Conservation (phyloP, 2,888 invertebrate species). For the Aphodius sticticus region DNA sequence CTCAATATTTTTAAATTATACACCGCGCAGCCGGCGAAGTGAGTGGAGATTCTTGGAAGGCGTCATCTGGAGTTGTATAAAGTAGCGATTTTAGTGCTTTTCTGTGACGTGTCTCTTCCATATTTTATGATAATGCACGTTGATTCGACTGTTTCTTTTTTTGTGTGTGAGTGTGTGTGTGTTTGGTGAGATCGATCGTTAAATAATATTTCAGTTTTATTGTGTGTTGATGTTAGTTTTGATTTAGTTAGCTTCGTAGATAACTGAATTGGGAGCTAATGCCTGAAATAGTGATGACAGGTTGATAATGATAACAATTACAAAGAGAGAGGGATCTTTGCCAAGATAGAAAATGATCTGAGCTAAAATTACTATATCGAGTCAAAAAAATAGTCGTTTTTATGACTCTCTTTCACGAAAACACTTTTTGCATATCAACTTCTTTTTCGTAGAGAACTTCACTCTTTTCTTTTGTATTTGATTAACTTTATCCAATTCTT, state of each 20-base stretch:
- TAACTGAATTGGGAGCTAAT: background rate
- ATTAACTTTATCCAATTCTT: no score
- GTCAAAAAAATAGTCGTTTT: no score
- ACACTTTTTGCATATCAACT: no score
- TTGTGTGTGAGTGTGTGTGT: background rate
- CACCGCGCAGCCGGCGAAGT: slow-evolving; percentile 25
- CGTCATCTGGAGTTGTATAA: slow-evolving; percentile 29
- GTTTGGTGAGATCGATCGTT: background rate
- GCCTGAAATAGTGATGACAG: background rate
- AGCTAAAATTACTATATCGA: no score
- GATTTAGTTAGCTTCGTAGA: background rate
- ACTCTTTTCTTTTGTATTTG: no score
- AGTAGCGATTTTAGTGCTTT: slow-evolving; percentile 27
- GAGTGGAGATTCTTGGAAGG: slow-evolving; percentile 29
- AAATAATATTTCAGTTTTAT: background rate
- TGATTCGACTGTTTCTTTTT: background rate
- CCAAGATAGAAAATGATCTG: no score
- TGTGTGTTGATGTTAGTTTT: background rate
- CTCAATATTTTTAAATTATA: slow-evolving; percentile 35
- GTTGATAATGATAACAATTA: no score
- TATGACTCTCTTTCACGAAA: no score
- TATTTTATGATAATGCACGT: slow-evolving; percentile 4
- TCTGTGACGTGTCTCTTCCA: background rate
- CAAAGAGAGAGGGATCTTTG: no score
- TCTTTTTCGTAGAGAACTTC: no score